Conservation (phyloP, 2,797 vertebrate species). For the Chelonia mydas region DNA sequence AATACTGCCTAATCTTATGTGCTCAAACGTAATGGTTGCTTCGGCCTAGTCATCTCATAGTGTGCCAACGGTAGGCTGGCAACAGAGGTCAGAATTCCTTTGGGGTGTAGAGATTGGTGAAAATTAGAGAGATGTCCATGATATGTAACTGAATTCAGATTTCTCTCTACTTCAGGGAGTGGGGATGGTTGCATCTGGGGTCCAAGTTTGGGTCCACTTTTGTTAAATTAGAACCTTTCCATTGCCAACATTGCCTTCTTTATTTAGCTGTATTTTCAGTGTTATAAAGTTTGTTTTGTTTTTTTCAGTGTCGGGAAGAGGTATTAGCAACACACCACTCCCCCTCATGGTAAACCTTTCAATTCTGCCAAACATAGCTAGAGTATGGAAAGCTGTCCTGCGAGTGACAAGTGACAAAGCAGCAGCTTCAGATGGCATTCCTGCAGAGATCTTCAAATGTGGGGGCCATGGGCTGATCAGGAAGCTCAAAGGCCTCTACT, state of each 20-base stretch:
- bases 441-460: neutral
- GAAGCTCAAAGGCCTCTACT: neutral
- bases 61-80: neutral
- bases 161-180: neutral
- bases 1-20: conserved; percentile 31
- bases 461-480: neutral
- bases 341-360: neutral
- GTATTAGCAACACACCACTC: neutral
- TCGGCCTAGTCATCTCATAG: accelerated
- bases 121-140: neutral
- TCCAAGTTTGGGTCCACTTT: neutral
- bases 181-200: neutral
- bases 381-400: neutral
- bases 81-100: conserved; percentile 17
- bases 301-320: conserved; percentile 9
- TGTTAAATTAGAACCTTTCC: neutral
- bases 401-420: neutral
- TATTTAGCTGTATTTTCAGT: neutral
- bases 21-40: neutral
- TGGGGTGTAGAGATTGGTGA: neutral
- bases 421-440: too few relatives aligned
- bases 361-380: neutral
- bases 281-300: neutral
- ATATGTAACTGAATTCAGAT: neutral
- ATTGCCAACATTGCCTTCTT: neutral